Evolutionary conservation across 2,797 vertebrate species (phyloP).

Genomic region (Halcyon smyrnensis): DNA sequence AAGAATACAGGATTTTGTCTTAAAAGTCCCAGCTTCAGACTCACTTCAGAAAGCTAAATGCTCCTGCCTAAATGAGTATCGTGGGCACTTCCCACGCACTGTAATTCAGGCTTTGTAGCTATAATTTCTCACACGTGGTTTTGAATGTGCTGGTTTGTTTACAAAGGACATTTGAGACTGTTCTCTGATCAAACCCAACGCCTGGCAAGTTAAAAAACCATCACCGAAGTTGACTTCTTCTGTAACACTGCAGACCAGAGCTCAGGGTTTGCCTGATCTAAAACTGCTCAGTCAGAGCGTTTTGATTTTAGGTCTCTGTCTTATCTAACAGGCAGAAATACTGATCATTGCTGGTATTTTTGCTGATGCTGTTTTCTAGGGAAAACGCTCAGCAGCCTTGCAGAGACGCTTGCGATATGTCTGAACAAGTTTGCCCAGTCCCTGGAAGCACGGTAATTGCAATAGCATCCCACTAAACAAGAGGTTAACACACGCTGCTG

Average conservation of each 20-base stretch:
- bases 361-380: conserved; percentile 3
- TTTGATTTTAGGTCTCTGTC: not conserved
- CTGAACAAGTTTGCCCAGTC: not conserved
- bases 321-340: not conserved
- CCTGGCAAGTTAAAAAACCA: not conserved
- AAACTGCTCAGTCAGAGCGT: not conserved
- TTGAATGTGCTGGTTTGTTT: not conserved
- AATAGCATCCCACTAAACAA: not conserved
- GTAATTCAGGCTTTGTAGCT: not conserved
- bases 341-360: not conserved
- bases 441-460: not conserved
- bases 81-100: not conserved
- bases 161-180: not conserved
- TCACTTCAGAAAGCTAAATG: not conserved
- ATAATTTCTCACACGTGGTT: not conserved
- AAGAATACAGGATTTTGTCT: not conserved
- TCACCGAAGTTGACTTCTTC: not conserved
- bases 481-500: not conserved
- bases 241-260: not conserved
- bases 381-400: not conserved
- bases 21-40: not conserved
- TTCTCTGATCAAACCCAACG: not conserved
- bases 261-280: not conserved
- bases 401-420: not conserved
- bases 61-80: not conserved